These are phyloP conservation scores for Leptodirus hochenwartii DNA, from an alignment of 2,888 invertebrate genomes.

Conservation along the genomic window DNA sequence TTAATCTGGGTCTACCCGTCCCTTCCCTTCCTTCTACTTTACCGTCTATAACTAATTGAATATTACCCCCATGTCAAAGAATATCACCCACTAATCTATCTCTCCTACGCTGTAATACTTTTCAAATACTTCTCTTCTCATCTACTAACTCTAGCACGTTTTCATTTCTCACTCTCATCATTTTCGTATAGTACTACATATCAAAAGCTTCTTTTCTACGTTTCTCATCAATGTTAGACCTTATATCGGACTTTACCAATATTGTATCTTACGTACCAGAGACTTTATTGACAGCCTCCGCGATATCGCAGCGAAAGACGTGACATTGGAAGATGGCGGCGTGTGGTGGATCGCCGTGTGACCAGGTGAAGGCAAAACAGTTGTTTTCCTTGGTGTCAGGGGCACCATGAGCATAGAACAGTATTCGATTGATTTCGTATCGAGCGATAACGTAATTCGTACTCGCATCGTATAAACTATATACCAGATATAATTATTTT, in stretches of 20 bases:
- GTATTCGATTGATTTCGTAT: slow-evolving; percentile 81
- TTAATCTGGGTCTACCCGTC: too few relatives aligned
- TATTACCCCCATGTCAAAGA: too few relatives aligned
- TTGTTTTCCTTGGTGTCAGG: slow-evolving; percentile 65
- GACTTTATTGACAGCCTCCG: slow-evolving; percentile 73
- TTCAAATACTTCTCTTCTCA: too few relatives aligned
- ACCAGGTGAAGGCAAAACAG: slow-evolving; percentile 98
- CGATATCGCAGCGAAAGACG: slow-evolving; percentile 88
- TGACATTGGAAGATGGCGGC: slow-evolving; percentile 91
- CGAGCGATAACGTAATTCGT: slow-evolving; percentile 69
- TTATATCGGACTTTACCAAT: too few relatives aligned
- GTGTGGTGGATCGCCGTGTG: slow-evolving; percentile 78
- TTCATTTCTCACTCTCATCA: too few relatives aligned
- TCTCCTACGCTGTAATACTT: too few relatives aligned
- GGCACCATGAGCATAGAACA: slow-evolving; percentile 86
- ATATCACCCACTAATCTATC: too few relatives aligned
- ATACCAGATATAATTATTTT: slow-evolving; percentile 14
- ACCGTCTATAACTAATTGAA: too few relatives aligned
- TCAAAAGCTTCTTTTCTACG: too few relatives aligned
- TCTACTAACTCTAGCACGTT: too few relatives aligned
- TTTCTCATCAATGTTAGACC: slow-evolving; percentile 1
- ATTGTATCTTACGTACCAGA: slow-evolving; percentile 34
- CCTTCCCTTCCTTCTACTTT: too few relatives aligned
- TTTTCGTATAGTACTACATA: too few relatives aligned
- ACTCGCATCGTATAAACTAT: slow-evolving; percentile 64